These are phyloP conservation scores for Lissocephala sabroskyi DNA, from an alignment of 2,888 invertebrate species.

Conservation along the genomic window DNA sequence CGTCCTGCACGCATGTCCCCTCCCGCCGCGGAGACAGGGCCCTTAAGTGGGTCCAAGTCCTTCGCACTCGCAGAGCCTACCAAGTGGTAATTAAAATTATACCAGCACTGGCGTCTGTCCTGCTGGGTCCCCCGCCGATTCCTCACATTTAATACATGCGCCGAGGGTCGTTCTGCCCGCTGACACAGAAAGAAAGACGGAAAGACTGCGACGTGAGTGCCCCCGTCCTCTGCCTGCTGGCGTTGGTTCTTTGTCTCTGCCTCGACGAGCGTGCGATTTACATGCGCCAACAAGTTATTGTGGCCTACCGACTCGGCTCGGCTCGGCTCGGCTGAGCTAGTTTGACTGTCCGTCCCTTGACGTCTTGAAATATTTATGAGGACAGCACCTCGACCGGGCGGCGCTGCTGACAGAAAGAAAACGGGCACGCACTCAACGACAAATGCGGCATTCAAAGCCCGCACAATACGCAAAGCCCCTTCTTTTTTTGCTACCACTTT, in stretches of 20 bases:
- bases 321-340: neutral
- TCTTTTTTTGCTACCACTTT: neutral
- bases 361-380: slow-evolving; percentile 45
- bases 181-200: slow-evolving; percentile 48
- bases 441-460: neutral
- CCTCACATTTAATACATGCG: too few relatives aligned
- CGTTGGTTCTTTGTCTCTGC: neutral
- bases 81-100: slow-evolving; percentile 66
- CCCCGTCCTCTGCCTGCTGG: too few relatives aligned
- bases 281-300: slow-evolving; percentile 17
- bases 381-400: slow-evolving; percentile 29
- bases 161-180: slow-evolving; percentile 26
- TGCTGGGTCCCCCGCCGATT: neutral
- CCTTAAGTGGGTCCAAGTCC: too few relatives aligned
- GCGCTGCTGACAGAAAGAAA: slow-evolving; percentile 16
- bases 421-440: slow-evolving; percentile 10
- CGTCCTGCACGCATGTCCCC: too few relatives aligned
- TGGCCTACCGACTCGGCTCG: neutral
- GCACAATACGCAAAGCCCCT: neutral
- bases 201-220: too few relatives aligned
- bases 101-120: slow-evolving; percentile 20
- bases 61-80: too few relatives aligned
- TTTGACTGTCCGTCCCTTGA: slow-evolving; percentile 17
- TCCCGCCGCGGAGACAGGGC: too few relatives aligned
- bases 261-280: slow-evolving; percentile 1